Conservation (phyloP, 2,113 vertebrate species). For the Phocoena phocoena region DNA sequence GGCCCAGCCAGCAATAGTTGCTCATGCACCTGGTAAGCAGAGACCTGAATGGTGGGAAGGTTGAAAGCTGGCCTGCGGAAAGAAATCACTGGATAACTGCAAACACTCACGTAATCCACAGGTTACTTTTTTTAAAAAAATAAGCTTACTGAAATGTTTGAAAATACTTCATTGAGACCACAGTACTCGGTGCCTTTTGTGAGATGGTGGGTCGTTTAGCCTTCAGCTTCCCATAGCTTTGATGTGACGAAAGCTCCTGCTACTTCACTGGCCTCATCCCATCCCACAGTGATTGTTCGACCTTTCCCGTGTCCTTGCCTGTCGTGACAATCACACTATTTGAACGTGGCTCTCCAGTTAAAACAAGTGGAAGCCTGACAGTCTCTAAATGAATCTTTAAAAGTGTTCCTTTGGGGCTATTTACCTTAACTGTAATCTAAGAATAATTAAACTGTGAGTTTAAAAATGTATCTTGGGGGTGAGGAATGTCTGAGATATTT, state of each 20-base stretch:
- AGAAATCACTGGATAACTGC: background rate
- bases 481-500: conserved; percentile 30
- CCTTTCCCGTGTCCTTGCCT: background rate
- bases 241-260: background rate
- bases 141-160: conserved; percentile 1
- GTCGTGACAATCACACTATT: conserved; percentile 66
- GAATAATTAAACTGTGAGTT: conserved; percentile 24
- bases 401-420: conserved; percentile 10
- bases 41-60: background rate
- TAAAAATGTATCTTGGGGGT: background rate
- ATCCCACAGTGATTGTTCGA: background rate
- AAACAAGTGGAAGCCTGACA: conserved; percentile 31
- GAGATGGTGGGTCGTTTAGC: background rate
- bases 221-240: background rate
- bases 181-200: conserved; percentile 63
- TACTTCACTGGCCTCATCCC: background rate
- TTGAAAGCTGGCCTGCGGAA: background rate
- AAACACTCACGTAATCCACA: background rate
- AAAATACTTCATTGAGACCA: conserved; percentile 16
- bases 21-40: background rate
- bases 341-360: conserved; percentile 59
- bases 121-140: background rate
- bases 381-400: background rate
- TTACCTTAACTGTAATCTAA: conserved; percentile 36
- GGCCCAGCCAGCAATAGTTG: background rate